Percentiles rank a stretch among this genome's conserved stretches.
Conservation (phyloP, 2,888 invertebrate species). For the Sminthurinus aureus region DNA sequence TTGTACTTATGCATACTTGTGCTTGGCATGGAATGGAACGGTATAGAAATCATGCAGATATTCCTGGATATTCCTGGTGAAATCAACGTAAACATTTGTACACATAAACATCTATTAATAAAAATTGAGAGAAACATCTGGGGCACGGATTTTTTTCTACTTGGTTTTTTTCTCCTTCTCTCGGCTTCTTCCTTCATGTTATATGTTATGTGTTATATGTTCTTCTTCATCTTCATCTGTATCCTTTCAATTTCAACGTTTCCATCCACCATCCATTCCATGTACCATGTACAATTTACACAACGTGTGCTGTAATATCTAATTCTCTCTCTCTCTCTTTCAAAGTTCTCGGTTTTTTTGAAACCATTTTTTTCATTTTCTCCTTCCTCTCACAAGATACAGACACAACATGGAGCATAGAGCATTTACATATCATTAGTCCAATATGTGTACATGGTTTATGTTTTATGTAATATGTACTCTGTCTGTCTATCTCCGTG, state of each 20-base stretch:
- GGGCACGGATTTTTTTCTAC: constrained; percentile 13
- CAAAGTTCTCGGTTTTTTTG: neutral
- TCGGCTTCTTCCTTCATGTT: neutral
- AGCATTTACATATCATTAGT: too few species aligned
- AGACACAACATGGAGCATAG: neutral
- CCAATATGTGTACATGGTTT: too few species aligned
- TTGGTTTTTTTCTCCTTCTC: neutral
- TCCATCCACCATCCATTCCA: neutral
- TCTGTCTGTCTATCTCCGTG: too few species aligned
- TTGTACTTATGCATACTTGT: neutral
- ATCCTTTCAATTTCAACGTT: neutral
- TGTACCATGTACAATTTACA: constrained; percentile 1
- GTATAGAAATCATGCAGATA: neutral
- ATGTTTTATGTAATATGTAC: too few species aligned
- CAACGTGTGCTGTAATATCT: neutral
- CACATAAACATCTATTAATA: constrained; percentile 22
- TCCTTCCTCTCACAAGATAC: neutral
- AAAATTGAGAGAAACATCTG: constrained; percentile 16
- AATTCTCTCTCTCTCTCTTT: constrained; percentile 1
- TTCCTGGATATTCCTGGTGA: constrained; percentile 17
- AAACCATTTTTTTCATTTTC: neutral
- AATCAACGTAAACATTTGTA: constrained; percentile 23
- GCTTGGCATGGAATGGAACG: neutral
- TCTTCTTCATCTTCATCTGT: constrained; percentile 3
- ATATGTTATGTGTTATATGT: neutral